Base-by-base conservation (phyloP, 2,113 vertebrate species). In the Pseudorhombus dupliciocellatus region DNA sequence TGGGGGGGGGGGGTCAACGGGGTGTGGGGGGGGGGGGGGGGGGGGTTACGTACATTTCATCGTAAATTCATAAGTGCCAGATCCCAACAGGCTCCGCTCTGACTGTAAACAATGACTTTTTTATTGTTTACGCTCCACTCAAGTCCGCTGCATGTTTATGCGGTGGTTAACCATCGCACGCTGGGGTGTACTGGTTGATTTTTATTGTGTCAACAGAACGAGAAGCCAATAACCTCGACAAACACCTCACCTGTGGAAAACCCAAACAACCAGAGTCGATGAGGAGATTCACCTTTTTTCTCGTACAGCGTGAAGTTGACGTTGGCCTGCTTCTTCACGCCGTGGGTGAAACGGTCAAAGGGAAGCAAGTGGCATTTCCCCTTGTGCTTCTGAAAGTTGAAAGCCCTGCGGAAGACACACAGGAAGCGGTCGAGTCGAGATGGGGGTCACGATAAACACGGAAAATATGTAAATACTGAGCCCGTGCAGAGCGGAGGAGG, bases 271-370 rank as follows among this genome's bases (percentile, higher is more conserved):
- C 16, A 30, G 2, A 15, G 24, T 16, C 22, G 16, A 44, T 20
- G 1, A 21, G 4, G 9, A 22, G 21, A 22, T 4, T 59, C 94
- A 98, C 97, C 97, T 97, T 99, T 99, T 82, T 96, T 97, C 92
- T 99, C 96, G 65, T 96, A 99, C 76, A 99, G 92, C 83, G 97
- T 96, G 70, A 96, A 97, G 70, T 94, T 93, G 81, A 91, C 89
- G 82, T 94, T 92, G 80, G 93, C 92, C 66, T 94, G 95, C 78
- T 93, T 96, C 91, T 93, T 95, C 79, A 93, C 95, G 70, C 96
- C 96, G 80, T 91, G 93, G 82, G 93, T 95, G 93, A 96, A 94
- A 71, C 95, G 96, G 88, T 96, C 97, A 79, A 96, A 98, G 81
- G 96, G 95, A 78, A 98, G 95, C 94, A 97, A 95, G 84, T 95